phyloP scores from a whole-genome alignment of 2,888 invertebrate species.

The Eristalis pertinax region DNA sequence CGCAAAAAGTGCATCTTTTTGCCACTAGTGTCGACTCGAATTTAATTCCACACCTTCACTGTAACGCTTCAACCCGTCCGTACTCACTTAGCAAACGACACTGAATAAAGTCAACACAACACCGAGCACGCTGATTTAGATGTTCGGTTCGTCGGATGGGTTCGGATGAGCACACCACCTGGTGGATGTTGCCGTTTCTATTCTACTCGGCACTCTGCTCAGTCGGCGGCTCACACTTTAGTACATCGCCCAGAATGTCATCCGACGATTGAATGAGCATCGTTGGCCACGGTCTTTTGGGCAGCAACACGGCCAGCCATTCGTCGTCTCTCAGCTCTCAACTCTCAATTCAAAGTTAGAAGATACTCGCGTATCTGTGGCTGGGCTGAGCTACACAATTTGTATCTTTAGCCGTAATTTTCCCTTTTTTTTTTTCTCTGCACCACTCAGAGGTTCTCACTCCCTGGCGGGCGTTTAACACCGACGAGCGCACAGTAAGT shows the following conservation, averaged over 20 bases:
- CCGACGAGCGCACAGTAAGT: constrained; percentile 29
- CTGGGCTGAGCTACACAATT: constrained; percentile 21
- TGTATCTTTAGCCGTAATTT: constrained; percentile 22
- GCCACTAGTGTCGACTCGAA: background rate
- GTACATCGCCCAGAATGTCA: constrained; percentile 63
- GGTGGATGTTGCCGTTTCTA: constrained; percentile 21
- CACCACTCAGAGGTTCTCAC: constrained; percentile 31
- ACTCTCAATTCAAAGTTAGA: background rate
- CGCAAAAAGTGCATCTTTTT: background rate
- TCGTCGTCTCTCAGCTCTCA: constrained; percentile 14
- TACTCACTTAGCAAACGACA: constrained; percentile 80
- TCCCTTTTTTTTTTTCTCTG: constrained; percentile 1
- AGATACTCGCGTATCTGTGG: background rate
- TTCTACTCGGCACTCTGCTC: constrained; percentile 20
- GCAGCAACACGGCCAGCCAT: background rate
- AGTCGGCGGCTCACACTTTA: constrained; percentile 50
- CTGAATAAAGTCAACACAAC: constrained; percentile 79
- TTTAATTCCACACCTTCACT: constrained; percentile 27
- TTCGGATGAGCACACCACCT: constrained; percentile 45
- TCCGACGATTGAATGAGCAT: constrained; percentile 57
- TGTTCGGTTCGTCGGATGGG: constrained; percentile 53
- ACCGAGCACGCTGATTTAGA: constrained; percentile 69
- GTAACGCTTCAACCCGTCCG: constrained; percentile 77
- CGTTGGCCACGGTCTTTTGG: constrained; percentile 13
- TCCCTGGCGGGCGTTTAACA: constrained; percentile 58